phyloP scores from a whole-genome alignment of 2,888 invertebrate species.

The Encarsia formosa region DNA sequence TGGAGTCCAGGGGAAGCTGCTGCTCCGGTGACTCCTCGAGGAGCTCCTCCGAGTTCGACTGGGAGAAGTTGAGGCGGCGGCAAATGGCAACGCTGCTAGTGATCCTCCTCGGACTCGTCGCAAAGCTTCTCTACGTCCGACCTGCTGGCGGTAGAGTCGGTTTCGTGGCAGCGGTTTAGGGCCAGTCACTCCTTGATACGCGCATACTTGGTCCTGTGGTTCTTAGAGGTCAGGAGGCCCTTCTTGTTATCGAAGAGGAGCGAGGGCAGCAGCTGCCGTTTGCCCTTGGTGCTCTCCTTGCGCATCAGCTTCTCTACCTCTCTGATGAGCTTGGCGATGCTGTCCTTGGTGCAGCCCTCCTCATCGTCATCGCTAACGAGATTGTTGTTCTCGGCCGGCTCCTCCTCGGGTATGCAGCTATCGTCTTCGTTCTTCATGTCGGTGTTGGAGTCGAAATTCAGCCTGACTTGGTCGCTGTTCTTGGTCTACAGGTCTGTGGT shows the following conservation, averaged over 20 bases:
- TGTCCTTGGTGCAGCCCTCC: constrained; percentile 57
- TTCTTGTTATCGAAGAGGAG: constrained; percentile 50
- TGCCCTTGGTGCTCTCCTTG: constrained; percentile 54
- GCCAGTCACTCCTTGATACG: constrained; percentile 70
- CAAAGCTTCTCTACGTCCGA: constrained; percentile 66
- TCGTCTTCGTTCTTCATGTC: constrained; percentile 5
- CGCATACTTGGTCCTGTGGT: constrained; percentile 60
- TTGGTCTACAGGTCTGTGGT: constrained; percentile 4
- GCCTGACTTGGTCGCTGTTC: constrained; percentile 28
- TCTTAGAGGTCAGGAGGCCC: constrained; percentile 37
- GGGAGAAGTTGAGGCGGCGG: constrained; percentile 46
- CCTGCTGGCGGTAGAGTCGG: constrained; percentile 74
- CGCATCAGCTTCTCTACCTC: constrained; percentile 71
- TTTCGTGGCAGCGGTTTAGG: constrained; percentile 50
- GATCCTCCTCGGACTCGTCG: constrained; percentile 42
- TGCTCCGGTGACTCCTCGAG: constrained; percentile 40
- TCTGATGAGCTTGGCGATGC: constrained; percentile 71
- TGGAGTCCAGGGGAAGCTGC: constrained; percentile 30
- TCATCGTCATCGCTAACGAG: constrained; percentile 51
- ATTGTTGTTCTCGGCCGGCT: constrained; percentile 43
- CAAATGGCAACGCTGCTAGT: constrained; percentile 65
- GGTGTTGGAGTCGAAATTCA: too few species aligned
- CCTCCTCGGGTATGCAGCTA: constrained; percentile 40
- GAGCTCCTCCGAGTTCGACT: constrained; percentile 47
- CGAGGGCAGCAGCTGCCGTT: constrained; percentile 53